Conservation (phyloP, 2,113 vertebrate species). For the Pyrgilauda ruficollis region DNA sequence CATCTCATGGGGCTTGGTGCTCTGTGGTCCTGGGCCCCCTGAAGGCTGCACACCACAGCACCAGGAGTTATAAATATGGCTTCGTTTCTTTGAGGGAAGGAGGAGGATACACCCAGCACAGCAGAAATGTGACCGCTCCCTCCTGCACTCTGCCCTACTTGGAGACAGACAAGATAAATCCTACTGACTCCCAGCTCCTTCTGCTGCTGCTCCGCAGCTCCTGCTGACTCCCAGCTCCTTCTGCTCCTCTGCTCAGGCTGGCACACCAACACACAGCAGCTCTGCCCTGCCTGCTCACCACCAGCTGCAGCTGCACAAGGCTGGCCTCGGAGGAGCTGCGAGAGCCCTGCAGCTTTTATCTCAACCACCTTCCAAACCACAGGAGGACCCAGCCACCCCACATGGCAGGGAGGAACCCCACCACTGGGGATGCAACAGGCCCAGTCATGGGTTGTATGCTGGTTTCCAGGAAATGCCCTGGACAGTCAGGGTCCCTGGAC, state of each 20-base stretch:
- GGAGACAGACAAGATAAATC: not conserved
- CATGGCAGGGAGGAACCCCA: not conserved
- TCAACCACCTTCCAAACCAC: not conserved
- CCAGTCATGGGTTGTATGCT: not conserved
- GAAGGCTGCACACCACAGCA: not conserved
- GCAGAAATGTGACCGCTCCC: not conserved
- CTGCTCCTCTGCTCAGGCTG: not conserved
- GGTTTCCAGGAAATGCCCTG: not conserved
- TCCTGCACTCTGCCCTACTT: not conserved
- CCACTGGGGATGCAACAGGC: not conserved
- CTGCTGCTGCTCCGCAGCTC: too few species aligned
- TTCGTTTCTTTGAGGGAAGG: not conserved
- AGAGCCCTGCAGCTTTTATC: not conserved
- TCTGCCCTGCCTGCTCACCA: not conserved
- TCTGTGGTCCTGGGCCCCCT: not conserved
- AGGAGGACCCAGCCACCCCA: not conserved
- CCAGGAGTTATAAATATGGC: not conserved
- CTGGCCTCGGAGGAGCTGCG: not conserved
- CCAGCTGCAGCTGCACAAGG: not conserved
- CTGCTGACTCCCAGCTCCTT: not conserved
- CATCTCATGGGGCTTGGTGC: not conserved
- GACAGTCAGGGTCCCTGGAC: not conserved
- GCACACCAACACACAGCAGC: not conserved
- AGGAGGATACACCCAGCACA: not conserved
- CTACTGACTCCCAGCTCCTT: not conserved